phyloP scores from a whole-genome alignment of 2,888 invertebrate genomes.

The Chloromyia formosa region DNA sequence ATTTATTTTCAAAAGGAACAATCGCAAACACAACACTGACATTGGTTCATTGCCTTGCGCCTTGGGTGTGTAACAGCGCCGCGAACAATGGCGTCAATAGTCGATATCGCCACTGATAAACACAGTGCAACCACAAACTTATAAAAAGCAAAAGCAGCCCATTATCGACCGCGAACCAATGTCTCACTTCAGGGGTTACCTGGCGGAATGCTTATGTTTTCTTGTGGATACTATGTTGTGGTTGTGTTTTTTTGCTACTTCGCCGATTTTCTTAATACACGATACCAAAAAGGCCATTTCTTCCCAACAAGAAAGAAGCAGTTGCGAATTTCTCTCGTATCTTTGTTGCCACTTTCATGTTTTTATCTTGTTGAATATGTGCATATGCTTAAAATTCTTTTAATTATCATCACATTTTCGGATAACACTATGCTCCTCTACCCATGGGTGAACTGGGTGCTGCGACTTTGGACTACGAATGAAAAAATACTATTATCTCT shows the following conservation, averaged over 20 bases:
- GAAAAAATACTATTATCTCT: too few species aligned
- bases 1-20: too few species aligned
- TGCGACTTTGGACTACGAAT: too few species aligned
- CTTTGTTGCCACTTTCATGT: neutral
- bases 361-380: neutral
- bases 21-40: neutral
- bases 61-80: neutral
- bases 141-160: conserved; percentile 4
- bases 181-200: neutral
- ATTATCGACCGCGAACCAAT: neutral
- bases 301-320: neutral
- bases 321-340: neutral
- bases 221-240: too few species aligned
- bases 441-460: too few species aligned
- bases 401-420: too few species aligned
- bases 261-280: neutral
- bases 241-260: too few species aligned
- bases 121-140: neutral
- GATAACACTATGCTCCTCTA: too few species aligned
- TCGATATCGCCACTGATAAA: too few species aligned
- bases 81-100: neutral
- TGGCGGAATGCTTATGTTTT: too few species aligned
- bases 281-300: neutral
- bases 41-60: neutral
- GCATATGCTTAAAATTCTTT: neutral